Percentiles rank a stretch among this genome's conserved stretches.
phyloP scores from a whole-genome alignment of 1,140 invertebrate species.

The Aplysia californica region DNA sequence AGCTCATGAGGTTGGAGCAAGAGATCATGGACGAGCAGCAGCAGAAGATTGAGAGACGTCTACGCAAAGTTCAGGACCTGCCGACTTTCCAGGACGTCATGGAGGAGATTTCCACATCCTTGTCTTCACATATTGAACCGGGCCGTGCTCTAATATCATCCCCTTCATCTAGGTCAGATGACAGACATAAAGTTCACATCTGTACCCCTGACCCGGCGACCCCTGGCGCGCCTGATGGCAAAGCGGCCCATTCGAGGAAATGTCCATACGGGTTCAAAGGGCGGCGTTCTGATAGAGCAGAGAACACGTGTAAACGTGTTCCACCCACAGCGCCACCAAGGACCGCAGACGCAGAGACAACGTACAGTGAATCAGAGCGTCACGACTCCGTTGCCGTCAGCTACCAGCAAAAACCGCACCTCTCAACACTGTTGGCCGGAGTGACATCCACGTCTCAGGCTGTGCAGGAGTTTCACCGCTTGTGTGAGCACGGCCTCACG shows the following conservation, averaged over 20 bases:
- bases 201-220: background rate
- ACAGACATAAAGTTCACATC: background rate
- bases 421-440: background rate
- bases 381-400: background rate
- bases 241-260: background rate
- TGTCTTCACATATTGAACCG: background rate
- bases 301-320: background rate
- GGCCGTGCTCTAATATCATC: background rate
- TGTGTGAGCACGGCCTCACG: background rate
- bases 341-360: background rate
- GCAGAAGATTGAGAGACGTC: constrained; percentile 5
- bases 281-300: too few relatives aligned
- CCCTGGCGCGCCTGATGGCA: background rate
- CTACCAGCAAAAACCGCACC: background rate
- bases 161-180: too few relatives aligned
- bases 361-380: background rate
- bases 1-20: too few relatives aligned
- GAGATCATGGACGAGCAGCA: constrained; percentile 3
- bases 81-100: constrained; percentile 12
- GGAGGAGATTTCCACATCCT: background rate
- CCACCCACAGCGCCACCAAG: background rate
- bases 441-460: background rate
- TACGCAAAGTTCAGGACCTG: background rate
- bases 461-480: background rate
- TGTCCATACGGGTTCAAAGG: too few relatives aligned